Evolutionary conservation across 2,888 invertebrate genomes (phyloP), one percentile per base, ranked within the genome.

Genomic region (Ennomos quercinarius): DNA sequence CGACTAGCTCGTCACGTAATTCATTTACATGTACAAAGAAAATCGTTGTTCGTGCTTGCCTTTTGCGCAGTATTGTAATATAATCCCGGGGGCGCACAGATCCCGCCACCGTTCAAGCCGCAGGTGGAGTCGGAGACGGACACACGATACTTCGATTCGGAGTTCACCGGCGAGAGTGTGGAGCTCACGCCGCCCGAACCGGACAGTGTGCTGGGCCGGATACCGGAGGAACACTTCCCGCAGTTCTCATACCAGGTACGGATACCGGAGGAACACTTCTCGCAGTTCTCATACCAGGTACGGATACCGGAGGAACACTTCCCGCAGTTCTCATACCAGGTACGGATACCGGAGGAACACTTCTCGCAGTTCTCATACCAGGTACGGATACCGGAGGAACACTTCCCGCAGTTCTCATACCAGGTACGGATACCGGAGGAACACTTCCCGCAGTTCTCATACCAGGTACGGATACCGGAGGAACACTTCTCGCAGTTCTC

Each of bases 151-250:
- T 99, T 99, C 91, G 99, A 99, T 92, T 96, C 97, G 64, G 98
- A 99, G 93, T 99, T 99, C 93, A 99, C 99, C 4, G 98, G 98
- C 64, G 99, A 99, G 92, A 96, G 98, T 76, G 98, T 99, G 10
- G 97, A 98, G 90, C 93, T 99, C 72, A 99, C 99, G 63, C 99
- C 99, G 57, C 99, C 99, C 27, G 98, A 97, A 83, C 94, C 94
- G 69, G 93, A 88, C 64, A 70, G 81, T 38, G 91, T 90, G 11
- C 88, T 95, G 40, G 93, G 93, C 66, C 94, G 95, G 74, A 95
- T 95, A 10, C 95, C 95, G 83, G 95, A 96, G 88, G 95, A 96
- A 78, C 94, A 95, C 69, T 96, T 96, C 88, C 95, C 95, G 76
- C 96, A 97, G 93, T 98, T 98, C 93, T 97, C 97, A 71, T 96